Percentiles rank a stretch among this genome's conserved stretches.
Conservation (phyloP, 2,888 invertebrate genomes). For the Amorpha juglandis region DNA sequence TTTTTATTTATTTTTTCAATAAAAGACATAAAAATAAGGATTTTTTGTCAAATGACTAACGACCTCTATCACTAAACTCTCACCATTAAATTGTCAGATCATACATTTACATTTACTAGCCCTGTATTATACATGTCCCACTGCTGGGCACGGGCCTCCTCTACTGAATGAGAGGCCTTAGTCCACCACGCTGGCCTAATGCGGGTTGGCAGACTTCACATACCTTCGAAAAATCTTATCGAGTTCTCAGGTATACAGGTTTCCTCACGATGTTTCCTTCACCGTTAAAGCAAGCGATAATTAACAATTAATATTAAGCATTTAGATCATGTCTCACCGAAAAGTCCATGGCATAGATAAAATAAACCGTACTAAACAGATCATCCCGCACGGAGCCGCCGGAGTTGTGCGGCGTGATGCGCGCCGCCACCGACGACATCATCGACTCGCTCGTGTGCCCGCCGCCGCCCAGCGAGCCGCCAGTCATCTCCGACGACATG, state of each 20-base stretch:
- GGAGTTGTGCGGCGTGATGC: conserved; percentile 89
- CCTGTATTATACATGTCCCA: no score
- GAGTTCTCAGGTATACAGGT: no score
- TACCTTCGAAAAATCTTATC: no score
- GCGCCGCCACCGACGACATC: conserved; percentile 96
- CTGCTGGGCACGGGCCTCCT: no score
- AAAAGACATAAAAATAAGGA: background rate
- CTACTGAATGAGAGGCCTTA: no score
- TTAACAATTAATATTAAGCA: no score
- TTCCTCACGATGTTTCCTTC: no score
- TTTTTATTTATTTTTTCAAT: background rate
- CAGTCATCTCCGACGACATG: conserved; percentile 97
- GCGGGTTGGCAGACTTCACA: no score
- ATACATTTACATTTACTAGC: no score
- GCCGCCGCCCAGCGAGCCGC: conserved; percentile 97
- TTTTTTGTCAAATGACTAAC: background rate
- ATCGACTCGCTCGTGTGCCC: conserved; percentile 98
- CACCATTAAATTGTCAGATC: background rate
- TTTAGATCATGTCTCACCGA: no score
- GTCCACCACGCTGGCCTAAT: no score
- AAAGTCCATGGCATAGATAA: background rate
- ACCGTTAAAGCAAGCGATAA: no score
- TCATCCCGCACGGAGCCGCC: conserved; percentile 93
- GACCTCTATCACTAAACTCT: background rate
- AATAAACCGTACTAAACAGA: conserved; percentile 58